phyloP scores from a whole-genome alignment of 2,113 vertebrate species.

The Terrapene triunguis region DNA sequence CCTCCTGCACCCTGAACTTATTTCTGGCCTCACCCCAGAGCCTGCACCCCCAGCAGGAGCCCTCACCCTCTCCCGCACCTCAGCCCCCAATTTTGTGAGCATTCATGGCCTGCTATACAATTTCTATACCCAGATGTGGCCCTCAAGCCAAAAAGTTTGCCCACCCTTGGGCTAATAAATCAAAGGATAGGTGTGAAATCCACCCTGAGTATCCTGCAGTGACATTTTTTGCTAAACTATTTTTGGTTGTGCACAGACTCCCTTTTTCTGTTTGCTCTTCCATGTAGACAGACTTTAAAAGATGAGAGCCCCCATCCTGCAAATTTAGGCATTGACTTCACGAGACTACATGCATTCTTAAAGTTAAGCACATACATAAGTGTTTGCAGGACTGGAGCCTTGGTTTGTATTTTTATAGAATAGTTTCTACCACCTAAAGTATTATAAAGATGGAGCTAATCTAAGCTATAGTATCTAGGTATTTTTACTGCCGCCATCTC shows the following conservation, averaged over 20 bases:
- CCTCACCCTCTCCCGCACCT: too few relatives aligned
- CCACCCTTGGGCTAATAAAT: not conserved
- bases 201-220: not conserved
- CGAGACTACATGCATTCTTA: not conserved
- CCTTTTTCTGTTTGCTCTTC: not conserved
- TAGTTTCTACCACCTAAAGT: not conserved
- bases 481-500: not conserved
- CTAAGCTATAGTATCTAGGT: not conserved
- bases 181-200: not conserved
- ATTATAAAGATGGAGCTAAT: not conserved
- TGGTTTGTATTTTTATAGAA: not conserved
- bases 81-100: too few relatives aligned
- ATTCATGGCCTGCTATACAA: too few relatives aligned
- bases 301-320: not conserved
- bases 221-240: not conserved
- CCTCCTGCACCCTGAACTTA: too few relatives aligned
- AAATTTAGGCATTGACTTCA: not conserved
- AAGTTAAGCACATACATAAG: not conserved
- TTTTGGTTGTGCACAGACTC: not conserved
- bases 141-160: too few relatives aligned
- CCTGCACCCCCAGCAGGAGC: too few relatives aligned
- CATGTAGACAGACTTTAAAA: not conserved
- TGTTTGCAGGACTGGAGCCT: not conserved
- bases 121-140: too few relatives aligned
- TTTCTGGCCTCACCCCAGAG: too few relatives aligned